phyloP scores from a whole-genome alignment of 2,797 vertebrate species.

The Sebastes flavidus region DNA sequence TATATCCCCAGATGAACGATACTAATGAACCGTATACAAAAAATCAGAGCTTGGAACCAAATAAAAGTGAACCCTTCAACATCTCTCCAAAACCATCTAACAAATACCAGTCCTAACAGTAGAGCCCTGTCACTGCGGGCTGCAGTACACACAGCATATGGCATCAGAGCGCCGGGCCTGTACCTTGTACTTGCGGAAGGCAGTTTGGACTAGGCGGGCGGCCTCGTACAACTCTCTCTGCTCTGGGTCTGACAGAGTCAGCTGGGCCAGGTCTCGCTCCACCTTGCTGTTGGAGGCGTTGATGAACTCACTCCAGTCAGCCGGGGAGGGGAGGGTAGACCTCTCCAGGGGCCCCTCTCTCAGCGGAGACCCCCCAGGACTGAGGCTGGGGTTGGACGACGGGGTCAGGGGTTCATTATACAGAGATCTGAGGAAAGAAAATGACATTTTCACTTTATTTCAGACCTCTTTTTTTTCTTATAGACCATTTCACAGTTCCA shows the following conservation, averaged over 20 bases:
- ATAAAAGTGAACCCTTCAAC: conserved; percentile 24
- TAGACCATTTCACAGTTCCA: too few species aligned
- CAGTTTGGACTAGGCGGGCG: conserved; percentile 96
- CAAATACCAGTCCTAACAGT: conserved; percentile 35
- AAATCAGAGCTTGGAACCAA: conserved; percentile 15
- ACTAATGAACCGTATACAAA: conserved; percentile 21
- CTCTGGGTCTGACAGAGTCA: conserved; percentile 97
- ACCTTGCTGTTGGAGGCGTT: conserved; percentile 96
- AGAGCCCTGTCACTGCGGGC: conserved; percentile 32
- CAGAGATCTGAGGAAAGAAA: conserved; percentile 84
- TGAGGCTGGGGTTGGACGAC: conserved; percentile 93
- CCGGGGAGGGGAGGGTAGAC: conserved; percentile 90
- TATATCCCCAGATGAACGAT: conserved; percentile 19
- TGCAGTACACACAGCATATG: conserved; percentile 50
- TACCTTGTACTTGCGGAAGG: conserved; percentile 99
- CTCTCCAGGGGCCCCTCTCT: conserved; percentile 90
- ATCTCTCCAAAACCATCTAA: conserved; percentile 15
- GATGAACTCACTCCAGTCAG: conserved; percentile 98
- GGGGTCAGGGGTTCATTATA: conserved; percentile 93
- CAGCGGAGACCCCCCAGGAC: conserved; percentile 90
- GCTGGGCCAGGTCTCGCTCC: conserved; percentile 96
- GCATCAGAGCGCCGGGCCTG: conserved; percentile 64
- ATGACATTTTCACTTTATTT: neutral
- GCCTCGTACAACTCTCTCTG: conserved; percentile 99
- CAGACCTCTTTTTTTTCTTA: neutral